Percentiles rank a stretch among this genome's conserved stretches.
These are phyloP conservation scores for Tuberolachnus salignus DNA, from an alignment of 2,888 invertebrate species.

Conservation along the genomic window DNA sequence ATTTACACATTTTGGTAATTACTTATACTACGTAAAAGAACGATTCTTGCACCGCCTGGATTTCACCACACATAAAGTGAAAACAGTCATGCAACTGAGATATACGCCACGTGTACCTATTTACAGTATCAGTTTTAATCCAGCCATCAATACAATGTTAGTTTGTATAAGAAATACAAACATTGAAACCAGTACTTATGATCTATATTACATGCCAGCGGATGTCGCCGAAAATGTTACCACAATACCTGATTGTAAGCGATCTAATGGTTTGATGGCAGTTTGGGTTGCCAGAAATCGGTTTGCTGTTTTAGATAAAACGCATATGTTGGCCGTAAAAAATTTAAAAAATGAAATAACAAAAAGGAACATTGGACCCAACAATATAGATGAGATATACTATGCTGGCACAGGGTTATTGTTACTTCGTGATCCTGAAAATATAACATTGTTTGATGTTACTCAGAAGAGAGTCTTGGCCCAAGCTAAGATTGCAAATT, in stretches of 20 bases:
- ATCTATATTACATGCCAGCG: slow-evolving; percentile 87
- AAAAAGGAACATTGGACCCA: slow-evolving; percentile 87
- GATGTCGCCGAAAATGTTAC: slow-evolving; percentile 65
- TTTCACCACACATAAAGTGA: slow-evolving; percentile 90
- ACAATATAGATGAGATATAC: slow-evolving; percentile 91
- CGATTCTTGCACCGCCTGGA: slow-evolving; percentile 88
- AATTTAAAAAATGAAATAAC: slow-evolving; percentile 97
- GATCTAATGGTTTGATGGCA: slow-evolving; percentile 89
- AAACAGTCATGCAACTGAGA: slow-evolving; percentile 89
- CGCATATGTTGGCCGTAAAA: slow-evolving; percentile 89
- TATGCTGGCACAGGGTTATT: slow-evolving; percentile 98
- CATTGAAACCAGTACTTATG: slow-evolving; percentile 90
- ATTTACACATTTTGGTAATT: slow-evolving; percentile 85
- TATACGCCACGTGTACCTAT: slow-evolving; percentile 64
- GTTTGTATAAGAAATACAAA: slow-evolving; percentile 82
- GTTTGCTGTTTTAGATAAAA: slow-evolving; percentile 94
- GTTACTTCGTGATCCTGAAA: slow-evolving; percentile 86
- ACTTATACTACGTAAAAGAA: slow-evolving; percentile 95
- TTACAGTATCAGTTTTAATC: slow-evolving; percentile 92
- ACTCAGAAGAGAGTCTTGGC: slow-evolving; percentile 77
- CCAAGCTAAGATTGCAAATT: slow-evolving; percentile 83
- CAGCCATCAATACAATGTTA: slow-evolving; percentile 93
- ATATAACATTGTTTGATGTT: slow-evolving; percentile 92
- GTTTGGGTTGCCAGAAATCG: slow-evolving; percentile 97
- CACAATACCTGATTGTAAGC: slow-evolving; percentile 70